Percentiles rank a stretch among this genome's conserved stretches.
phyloP scores from a whole-genome alignment of 2,888 invertebrate genomes.

The Pammene aurita region DNA sequence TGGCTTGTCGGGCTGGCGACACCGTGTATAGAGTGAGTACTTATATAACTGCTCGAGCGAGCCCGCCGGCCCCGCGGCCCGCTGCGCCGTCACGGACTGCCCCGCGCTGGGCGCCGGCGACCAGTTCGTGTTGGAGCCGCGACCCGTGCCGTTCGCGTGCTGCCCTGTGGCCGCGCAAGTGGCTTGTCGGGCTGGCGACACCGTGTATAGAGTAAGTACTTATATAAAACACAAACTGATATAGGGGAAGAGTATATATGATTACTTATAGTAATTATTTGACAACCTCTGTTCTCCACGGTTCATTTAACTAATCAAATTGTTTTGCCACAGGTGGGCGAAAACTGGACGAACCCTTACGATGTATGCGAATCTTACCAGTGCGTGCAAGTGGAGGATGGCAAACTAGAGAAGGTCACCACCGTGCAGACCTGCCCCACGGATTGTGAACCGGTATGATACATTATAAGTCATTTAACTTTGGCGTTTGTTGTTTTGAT shows the following conservation, averaged over 20 bases:
- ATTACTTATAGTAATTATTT: too few species aligned
- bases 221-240: too few species aligned
- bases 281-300: too few species aligned
- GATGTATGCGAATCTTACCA: slow-evolving; percentile 83
- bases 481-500: too few species aligned
- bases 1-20: slow-evolving; percentile 82
- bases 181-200: slow-evolving; percentile 82
- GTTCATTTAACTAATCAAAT: background rate
- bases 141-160: slow-evolving; percentile 83
- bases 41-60: slow-evolving; percentile 78
- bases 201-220: slow-evolving; percentile 48
- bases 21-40: too few species aligned
- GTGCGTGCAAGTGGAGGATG: slow-evolving; percentile 74
- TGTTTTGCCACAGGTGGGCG: slow-evolving; percentile 72
- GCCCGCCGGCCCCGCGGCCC: slow-evolving; percentile 48
- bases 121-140: slow-evolving; percentile 83
- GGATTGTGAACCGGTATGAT: slow-evolving; percentile 65
- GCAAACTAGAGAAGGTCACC: slow-evolving; percentile 79
- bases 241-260: too few species aligned
- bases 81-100: slow-evolving; percentile 83
- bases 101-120: slow-evolving; percentile 68
- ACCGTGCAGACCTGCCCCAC: slow-evolving; percentile 80
- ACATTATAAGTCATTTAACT: background rate
- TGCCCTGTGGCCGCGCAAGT: slow-evolving; percentile 83
- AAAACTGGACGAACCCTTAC: slow-evolving; percentile 82